These are phyloP conservation scores for Mycetomoellerius zeteki DNA, from an alignment of 1,140 invertebrate genomes.

Conservation along the genomic window DNA sequence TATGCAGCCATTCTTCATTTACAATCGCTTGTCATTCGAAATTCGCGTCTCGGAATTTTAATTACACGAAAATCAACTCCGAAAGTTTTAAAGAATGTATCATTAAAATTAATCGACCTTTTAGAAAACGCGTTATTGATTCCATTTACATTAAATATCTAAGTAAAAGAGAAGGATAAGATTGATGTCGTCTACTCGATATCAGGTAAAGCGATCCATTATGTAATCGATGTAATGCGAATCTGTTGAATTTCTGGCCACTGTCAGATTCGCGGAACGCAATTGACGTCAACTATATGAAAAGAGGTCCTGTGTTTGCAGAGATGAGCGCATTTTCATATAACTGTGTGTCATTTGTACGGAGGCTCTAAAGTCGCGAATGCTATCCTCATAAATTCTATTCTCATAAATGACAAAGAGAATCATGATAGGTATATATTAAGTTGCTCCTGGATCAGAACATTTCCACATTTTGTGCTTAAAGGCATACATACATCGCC, in stretches of 20 bases:
- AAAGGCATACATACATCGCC: background rate
- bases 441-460: background rate
- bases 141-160: background rate
- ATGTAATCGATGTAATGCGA: background rate
- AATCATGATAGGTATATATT: background rate
- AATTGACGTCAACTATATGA: conserved; percentile 53
- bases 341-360: background rate
- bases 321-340: background rate
- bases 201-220: background rate
- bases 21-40: conserved; percentile 19
- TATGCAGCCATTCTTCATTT: background rate
- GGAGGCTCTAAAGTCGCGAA: background rate
- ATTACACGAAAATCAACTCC: conserved; percentile 7
- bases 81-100: background rate
- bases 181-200: background rate
- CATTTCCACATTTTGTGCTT: background rate
- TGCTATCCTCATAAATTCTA: no score
- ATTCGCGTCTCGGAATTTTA: background rate
- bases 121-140: background rate
- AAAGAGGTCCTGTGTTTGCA: conserved; percentile 53
- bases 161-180: background rate
- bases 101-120: conserved; percentile 9
- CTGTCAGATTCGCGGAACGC: conserved; percentile 46
- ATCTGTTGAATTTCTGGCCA: background rate
- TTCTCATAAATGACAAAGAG: conserved; percentile 2